These are phyloP conservation scores for Callyntrura sp. DNA, from an alignment of 2,888 invertebrate genomes.

Conservation along the genomic window DNA sequence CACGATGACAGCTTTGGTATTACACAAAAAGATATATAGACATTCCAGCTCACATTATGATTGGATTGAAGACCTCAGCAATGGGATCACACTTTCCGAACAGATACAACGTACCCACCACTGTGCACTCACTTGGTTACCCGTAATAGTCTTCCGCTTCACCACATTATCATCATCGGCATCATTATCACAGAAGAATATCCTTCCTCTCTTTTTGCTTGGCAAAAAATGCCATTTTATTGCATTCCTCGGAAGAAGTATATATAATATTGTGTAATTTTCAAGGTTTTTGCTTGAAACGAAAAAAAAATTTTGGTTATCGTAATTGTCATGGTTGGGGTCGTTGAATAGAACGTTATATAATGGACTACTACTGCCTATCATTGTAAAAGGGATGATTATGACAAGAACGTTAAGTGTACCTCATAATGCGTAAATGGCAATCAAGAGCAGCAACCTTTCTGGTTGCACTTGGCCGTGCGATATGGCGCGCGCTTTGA, in stretches of 20 bases:
- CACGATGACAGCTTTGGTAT: conserved; percentile 12
- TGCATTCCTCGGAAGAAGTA: not conserved
- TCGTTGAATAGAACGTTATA: not conserved
- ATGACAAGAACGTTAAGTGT: too few relatives aligned
- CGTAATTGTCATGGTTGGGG: not conserved
- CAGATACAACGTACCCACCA: too few relatives aligned
- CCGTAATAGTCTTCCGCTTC: conserved; percentile 8
- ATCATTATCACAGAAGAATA: not conserved
- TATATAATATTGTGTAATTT: conserved; percentile 3
- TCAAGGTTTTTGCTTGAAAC: not conserved
- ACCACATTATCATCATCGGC: too few relatives aligned
- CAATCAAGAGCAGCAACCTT: conserved; percentile 7
- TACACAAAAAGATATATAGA: conserved; percentile 18
- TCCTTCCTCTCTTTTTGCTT: conserved; percentile 27
- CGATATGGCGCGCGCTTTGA: not conserved
- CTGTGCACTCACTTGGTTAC: too few relatives aligned
- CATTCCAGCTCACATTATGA: too few relatives aligned
- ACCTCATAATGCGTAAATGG: too few relatives aligned
- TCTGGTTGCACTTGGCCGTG: not conserved
- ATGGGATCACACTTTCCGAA: conserved; percentile 27
- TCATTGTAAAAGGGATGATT: too few relatives aligned
- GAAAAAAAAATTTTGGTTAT: too few relatives aligned
- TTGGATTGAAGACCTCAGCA: conserved; percentile 7
- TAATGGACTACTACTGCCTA: too few relatives aligned
- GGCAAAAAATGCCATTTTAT: conserved; percentile 36